Base-by-base conservation (phyloP, 2,888 invertebrate species). In the Diarsia brunnea region DNA sequence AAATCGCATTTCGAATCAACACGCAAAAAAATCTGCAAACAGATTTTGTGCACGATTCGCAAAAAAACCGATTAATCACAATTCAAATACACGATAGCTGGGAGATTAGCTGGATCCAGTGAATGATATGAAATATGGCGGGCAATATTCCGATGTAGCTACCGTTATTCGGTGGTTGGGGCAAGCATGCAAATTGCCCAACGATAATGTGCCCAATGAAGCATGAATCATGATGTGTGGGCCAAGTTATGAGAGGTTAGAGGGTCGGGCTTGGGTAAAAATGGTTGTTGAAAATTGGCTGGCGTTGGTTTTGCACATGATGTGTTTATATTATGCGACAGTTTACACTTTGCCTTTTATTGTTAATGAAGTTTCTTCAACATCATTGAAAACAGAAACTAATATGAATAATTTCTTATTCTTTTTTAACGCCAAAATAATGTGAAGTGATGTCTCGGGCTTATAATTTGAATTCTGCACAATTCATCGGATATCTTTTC, bases 141-240 rank as follows among this genome's bases (percentile, higher is more conserved):
- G 84, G 88, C 86, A 83, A 88, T 90, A 92, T 90, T 89, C 87
- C 89, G 91, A 93, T 91, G 90, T 89, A 81, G 88, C 88, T 90
- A 83, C 93, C 93, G 93, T 93, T 94, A 93, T 87, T 87, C 91
- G 87, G 84, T 89, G 89, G 89, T 86, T 88, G 87, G 84, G 83
- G 88, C 89, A 82, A 86, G 86, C 90, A 94, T 93, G 94, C 92
- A 94, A 95, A 95, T 94, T 91, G 90, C 89, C 76, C 82, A 84
- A 88, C 86, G 89, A 93, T 93, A 93, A 94, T 93, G 90, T 89
- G 90, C 84, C 89, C 92, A 93, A 92, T 93, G 90, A 92, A 92
- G 91, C 93, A 87, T 93, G 91, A 91, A 89, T 87, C 84, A 79
- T 74, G 75, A 72, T 70, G 73, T 72, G 31, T 79, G 89, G 87